A percentile compares a stretch with the other conserved stretches of the same genome.
Evolutionary conservation across 1,140 invertebrate species (phyloP).

Genomic region (Globodera ellingtonae): DNA sequence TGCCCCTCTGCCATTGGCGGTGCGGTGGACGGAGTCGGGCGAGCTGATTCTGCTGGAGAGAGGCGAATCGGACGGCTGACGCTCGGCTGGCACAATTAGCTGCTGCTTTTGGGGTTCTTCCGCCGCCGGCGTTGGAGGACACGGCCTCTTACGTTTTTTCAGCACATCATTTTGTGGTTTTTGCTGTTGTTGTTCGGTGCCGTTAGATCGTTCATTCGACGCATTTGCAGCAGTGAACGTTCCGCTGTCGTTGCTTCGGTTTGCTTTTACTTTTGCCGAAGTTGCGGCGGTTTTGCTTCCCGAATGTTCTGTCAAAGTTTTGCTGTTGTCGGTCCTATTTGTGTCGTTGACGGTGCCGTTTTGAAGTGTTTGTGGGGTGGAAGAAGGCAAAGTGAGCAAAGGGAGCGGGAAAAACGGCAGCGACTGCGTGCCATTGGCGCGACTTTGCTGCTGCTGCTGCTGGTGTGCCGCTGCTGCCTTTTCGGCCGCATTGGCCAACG

Average conservation of each 20-base stretch:
- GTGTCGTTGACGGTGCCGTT: neutral
- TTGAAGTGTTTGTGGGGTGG: neutral
- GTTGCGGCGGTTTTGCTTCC: neutral
- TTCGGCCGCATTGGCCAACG: constrained; percentile 22
- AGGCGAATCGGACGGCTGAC: neutral
- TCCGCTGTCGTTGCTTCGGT: neutral
- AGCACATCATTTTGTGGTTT: neutral
- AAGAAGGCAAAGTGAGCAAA: neutral
- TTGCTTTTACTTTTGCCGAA: neutral
- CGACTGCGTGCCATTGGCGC: constrained; percentile 1
- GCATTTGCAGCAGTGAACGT: neutral
- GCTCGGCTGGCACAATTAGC: constrained; percentile 7
- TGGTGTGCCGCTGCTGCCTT: constrained; percentile 15
- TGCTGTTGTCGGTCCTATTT: neutral
- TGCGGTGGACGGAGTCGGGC: constrained; percentile 15
- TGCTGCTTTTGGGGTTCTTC: constrained; percentile 24
- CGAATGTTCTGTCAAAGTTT: neutral
- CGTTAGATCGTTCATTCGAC: neutral
- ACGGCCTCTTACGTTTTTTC: neutral
- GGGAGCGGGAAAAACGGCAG: constrained; percentile 1
- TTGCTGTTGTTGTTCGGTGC: neutral
- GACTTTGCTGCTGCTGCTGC: constrained; percentile 17
- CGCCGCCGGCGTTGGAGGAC: neutral
- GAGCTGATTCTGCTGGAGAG: constrained; percentile 23
- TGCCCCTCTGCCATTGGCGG: constrained; percentile 4